Evolutionary conservation across 1,140 invertebrate species (phyloP), one percentile per base, ranked within the genome.

Genomic region (Drosophila guanche): DNA sequence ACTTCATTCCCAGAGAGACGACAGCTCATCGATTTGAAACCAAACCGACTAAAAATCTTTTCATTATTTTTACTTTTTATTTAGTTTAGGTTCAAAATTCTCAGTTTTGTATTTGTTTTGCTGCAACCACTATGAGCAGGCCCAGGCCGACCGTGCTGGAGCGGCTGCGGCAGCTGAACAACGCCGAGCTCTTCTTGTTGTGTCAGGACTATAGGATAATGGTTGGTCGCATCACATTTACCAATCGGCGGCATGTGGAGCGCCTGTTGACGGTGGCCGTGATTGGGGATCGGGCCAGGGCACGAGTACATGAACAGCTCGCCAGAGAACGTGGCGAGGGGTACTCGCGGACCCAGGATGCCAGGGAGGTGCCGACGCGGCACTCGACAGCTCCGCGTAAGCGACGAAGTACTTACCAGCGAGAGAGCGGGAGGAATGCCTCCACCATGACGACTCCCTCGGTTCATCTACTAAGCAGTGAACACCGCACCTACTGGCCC

Each of bases 241-340:
- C n/a, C 0, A 63, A 54, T n/a, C 61, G 81, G 0, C 53, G 60
- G 0, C 29, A 61, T 1, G 20, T 69, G 22, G 83, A 86, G 37
- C 74, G 60, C 0, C 16, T 48, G 8, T 40, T 88, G 33, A 78
- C 74, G 16, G 50, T 86, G 10, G 83, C 65, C 4, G 57, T 86
- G 5, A 61, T 86, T 41, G 45, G 23, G 7, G 83, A 78, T 8
- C 42, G 78, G 3, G 81, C 83, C 55, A 57, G 29, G 16, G 4
- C 29, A 7, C 54, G 69, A 0, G 81, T 78, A 1, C 40, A 42
- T 3, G 14, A 73, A 3, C 53, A 63, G n/a, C 23, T 72, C 23
- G 55, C 73, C 47, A 29, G 27, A 5, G 40, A 56, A 20, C 42
- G 41, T 5, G 20, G 33, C 2, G 4, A 16, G 37, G 8, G 22